Conservation (phyloP, 2,888 invertebrate genomes). For the Metallyticus violacea region DNA sequence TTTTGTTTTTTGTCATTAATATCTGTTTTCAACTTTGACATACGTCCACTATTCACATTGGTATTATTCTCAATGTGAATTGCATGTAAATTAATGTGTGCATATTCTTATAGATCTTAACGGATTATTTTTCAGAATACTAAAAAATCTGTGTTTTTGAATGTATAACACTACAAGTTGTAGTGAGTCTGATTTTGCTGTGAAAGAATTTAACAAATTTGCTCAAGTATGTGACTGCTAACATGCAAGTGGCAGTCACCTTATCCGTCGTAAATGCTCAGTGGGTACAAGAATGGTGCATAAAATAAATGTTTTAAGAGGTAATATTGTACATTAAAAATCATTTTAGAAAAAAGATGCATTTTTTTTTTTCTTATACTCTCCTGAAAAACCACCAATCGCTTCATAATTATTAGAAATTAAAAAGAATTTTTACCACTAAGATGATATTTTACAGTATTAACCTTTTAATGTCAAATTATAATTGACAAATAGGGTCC, state of each 20-base stretch:
- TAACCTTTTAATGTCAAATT: too few relatives aligned
- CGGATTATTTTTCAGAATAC: not conserved
- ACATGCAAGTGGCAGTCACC: not conserved
- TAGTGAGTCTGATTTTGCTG: not conserved
- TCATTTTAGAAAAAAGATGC: not conserved
- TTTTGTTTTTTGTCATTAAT: not conserved
- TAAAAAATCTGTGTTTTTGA: too few relatives aligned
- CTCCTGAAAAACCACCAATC: too few relatives aligned
- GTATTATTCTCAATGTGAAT: not conserved
- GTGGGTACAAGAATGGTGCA: not conserved
- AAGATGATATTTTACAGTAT: too few relatives aligned
- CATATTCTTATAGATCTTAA: not conserved
- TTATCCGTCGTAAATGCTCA: not conserved
- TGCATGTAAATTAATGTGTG: not conserved
- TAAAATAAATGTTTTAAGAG: not conserved
- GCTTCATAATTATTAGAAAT: too few relatives aligned
- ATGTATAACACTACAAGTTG: too few relatives aligned
- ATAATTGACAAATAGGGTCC: too few relatives aligned
- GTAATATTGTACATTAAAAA: not conserved
- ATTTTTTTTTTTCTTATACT: too few relatives aligned
- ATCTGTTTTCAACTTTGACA: not conserved
- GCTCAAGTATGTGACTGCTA: not conserved
- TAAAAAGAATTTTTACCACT: too few relatives aligned
- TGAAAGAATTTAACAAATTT: not conserved
- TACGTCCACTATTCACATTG: not conserved